Evolutionary conservation across 37 sponge, comb jelly and placozoan genomes (phyloP).

Genomic region (Mnemiopsis leidyi): DNA sequence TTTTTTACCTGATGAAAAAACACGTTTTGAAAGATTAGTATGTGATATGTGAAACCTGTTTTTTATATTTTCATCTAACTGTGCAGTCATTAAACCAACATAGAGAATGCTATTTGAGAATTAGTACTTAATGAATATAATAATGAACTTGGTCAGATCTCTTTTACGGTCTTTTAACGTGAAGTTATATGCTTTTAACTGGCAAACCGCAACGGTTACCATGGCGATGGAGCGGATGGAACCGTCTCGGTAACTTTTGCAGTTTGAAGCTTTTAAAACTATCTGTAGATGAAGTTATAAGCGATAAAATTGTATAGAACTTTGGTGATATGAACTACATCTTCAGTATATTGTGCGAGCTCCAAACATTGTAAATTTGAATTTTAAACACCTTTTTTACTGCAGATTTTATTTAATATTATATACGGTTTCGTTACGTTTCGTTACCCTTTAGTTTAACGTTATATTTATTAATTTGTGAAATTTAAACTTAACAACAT

Average conservation of each 20-base stretch:
- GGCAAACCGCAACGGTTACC: neutral
- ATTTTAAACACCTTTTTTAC: conserved; percentile 64
- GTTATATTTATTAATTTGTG: conserved; percentile 63
- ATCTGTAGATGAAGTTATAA: neutral
- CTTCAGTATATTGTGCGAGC: conserved; percentile 26
- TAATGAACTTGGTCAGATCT: neutral
- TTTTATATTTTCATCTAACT: conserved; percentile 34
- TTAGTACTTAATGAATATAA: neutral
- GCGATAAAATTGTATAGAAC: conserved; percentile 44
- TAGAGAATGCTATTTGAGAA: neutral
- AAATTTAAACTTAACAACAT: conserved; percentile 53
- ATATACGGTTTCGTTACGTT: conserved; percentile 60
- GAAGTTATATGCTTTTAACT: neutral
- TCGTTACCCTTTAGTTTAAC: conserved; percentile 63
- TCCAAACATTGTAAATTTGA: conserved; percentile 53
- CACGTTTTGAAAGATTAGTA: conserved; percentile 32
- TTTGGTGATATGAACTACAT: conserved; percentile 46
- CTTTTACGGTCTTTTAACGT: neutral
- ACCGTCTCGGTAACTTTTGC: neutral
- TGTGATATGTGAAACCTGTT: conserved; percentile 32
- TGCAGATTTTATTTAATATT: conserved; percentile 64
- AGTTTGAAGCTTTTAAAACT: conserved; percentile 11
- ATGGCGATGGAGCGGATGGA: neutral
- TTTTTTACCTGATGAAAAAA: conserved; percentile 34
- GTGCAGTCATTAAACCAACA: neutral